Conservation (phyloP, 2,888 invertebrate genomes). For the Thyatira batis region DNA sequence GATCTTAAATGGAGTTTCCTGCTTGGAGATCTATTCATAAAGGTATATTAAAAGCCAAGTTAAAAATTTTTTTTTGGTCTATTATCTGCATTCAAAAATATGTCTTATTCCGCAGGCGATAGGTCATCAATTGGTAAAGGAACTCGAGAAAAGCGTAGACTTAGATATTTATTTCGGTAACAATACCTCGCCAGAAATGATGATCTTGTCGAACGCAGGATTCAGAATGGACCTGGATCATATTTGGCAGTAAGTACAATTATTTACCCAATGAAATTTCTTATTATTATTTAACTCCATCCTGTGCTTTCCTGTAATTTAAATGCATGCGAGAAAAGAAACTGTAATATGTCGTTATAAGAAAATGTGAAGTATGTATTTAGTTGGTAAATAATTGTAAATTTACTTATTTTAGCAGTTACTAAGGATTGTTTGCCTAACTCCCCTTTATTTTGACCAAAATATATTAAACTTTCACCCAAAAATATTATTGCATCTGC, state of each 20-base stretch:
- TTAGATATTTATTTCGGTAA: conserved; percentile 75
- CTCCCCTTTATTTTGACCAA: no score
- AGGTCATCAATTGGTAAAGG: conserved; percentile 64
- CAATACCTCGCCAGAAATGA: conserved; percentile 48
- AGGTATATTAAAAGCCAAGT: no score
- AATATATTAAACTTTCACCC: no score
- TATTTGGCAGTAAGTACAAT: conserved; percentile 70
- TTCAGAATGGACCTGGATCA: conserved; percentile 75
- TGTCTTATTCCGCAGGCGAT: conserved; percentile 50
- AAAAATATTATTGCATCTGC: no score
- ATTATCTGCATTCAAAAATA: conserved; percentile 3
- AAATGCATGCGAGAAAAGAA: neutral
- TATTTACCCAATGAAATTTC: no score
- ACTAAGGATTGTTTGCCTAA: no score
- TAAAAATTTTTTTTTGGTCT: no score
- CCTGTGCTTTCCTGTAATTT: no score
- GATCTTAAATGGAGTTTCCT: conserved; percentile 77
- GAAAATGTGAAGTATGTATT: no score
- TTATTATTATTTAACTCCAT: no score
- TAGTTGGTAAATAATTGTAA: no score
- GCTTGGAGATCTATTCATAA: conserved; percentile 67
- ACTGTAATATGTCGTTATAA: neutral
- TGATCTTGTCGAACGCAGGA: conserved; percentile 64
- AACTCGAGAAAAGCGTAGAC: conserved; percentile 66
- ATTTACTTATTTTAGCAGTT: no score